Percentiles rank a stretch among this genome's conserved stretches.
Conservation (phyloP, 2,113 vertebrate genomes). For the Dasyurus viverrinus region DNA sequence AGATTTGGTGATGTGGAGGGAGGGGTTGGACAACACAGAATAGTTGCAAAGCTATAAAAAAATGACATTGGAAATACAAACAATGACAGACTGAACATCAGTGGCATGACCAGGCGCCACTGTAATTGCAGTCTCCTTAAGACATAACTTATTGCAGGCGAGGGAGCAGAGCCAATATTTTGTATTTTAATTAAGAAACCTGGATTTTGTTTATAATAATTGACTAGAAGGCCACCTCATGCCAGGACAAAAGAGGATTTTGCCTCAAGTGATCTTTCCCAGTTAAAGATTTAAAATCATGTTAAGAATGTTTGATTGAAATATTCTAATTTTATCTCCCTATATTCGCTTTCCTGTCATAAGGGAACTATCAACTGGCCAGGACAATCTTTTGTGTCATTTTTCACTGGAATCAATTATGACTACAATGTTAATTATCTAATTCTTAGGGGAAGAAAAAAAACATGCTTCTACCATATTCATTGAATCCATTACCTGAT, state of each 20-base stretch:
- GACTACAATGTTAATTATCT: slow-evolving; percentile 50
- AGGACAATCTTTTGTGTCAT: slow-evolving; percentile 53
- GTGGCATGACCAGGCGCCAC: slow-evolving; percentile 81
- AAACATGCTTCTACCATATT: slow-evolving; percentile 15
- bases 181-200: slow-evolving; percentile 88
- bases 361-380: slow-evolving; percentile 61
- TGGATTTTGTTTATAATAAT: slow-evolving; percentile 88
- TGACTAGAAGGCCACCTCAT: slow-evolving; percentile 81
- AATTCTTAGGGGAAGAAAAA: slow-evolving; percentile 27
- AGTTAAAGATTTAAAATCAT: slow-evolving; percentile 77
- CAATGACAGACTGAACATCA: slow-evolving; percentile 81
- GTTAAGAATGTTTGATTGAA: slow-evolving; percentile 74
- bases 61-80: slow-evolving; percentile 80
- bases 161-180: slow-evolving; percentile 80
- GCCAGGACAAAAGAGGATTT: slow-evolving; percentile 83
- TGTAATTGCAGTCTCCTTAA: slow-evolving; percentile 83
- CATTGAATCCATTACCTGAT: slow-evolving; percentile 32
- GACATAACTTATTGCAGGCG: slow-evolving; percentile 82
- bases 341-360: slow-evolving; percentile 73
- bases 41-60: slow-evolving; percentile 78
- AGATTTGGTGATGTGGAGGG: slow-evolving; percentile 69
- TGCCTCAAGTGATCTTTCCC: slow-evolving; percentile 81
- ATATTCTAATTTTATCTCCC: slow-evolving; percentile 69
- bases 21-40: slow-evolving; percentile 62
- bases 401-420: slow-evolving; percentile 55